Evolutionary conservation across 2,797 vertebrate species (phyloP).

Genomic region (Morus bassanus): DNA sequence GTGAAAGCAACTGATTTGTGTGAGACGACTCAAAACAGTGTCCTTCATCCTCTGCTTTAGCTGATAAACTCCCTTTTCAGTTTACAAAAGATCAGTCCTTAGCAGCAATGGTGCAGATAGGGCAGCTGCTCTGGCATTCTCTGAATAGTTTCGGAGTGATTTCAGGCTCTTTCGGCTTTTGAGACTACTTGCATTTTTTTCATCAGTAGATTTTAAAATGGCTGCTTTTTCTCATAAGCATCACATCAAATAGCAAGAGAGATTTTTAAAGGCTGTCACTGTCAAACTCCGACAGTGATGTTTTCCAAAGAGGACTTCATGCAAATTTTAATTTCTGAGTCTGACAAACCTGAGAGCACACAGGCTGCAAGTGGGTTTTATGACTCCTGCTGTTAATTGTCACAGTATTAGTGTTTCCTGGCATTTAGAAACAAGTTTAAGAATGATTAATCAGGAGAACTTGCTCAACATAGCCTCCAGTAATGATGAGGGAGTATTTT

Average conservation of each 20-base stretch:
- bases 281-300: background rate
- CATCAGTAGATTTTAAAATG: constrained; percentile 26
- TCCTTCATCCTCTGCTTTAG: background rate
- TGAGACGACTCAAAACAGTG: background rate
- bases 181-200: background rate
- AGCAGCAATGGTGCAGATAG: background rate
- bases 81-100: background rate
- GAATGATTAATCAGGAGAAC: constrained; percentile 25
- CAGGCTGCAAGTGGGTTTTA: background rate
- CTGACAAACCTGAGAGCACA: background rate
- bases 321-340: background rate
- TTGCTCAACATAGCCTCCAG: constrained; percentile 34
- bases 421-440: constrained; percentile 45
- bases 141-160: constrained; percentile 23
- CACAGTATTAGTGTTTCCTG: constrained; percentile 18
- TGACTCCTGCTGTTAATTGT: background rate
- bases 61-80: background rate
- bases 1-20: background rate
- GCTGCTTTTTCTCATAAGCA: background rate
- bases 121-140: constrained; percentile 48
- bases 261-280: background rate
- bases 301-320: background rate
- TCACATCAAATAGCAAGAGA: background rate
- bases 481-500: background rate
- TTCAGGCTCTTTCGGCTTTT: constrained; percentile 25